Percentiles rank a stretch among this genome's conserved stretches.
Evolutionary conservation across 2,797 vertebrate species (phyloP).

Genomic region (Lateolabrax maculatus): DNA sequence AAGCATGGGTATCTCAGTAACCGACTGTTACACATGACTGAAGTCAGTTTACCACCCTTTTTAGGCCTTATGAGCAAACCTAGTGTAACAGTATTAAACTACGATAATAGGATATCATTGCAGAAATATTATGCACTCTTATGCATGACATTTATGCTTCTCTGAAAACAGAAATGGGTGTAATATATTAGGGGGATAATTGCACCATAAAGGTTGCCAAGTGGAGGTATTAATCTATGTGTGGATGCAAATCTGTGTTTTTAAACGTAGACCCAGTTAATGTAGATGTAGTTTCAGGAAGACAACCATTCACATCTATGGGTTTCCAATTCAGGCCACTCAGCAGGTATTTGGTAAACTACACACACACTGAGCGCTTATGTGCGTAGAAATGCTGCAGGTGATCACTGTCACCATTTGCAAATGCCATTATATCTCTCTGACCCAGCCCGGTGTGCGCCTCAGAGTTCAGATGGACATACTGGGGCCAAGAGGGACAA

Average conservation of each 20-base stretch:
- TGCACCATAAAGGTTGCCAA: too few relatives aligned
- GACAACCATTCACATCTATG: neutral
- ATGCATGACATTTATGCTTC: too few relatives aligned
- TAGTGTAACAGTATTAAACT: too few relatives aligned
- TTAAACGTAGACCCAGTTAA: neutral
- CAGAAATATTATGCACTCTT: too few relatives aligned
- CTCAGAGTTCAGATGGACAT: constrained; percentile 51
- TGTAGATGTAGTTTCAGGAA: neutral
- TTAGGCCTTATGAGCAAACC: too few relatives aligned
- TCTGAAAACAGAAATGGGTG: too few relatives aligned
- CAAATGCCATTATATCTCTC: constrained; percentile 46
- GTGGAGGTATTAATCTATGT: too few relatives aligned
- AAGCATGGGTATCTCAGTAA: neutral
- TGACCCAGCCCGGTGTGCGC: constrained; percentile 29
- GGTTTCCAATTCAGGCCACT: neutral
- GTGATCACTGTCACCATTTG: constrained; percentile 44
- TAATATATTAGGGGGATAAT: too few relatives aligned
- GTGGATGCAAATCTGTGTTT: neutral
- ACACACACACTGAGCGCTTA: constrained; percentile 2
- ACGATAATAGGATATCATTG: too few relatives aligned
- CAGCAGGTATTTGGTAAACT: constrained; percentile 26
- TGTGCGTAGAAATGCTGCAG: constrained; percentile 25
- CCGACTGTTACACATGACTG: too few relatives aligned
- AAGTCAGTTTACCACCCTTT: too few relatives aligned
- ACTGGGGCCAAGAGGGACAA: constrained; percentile 56